phyloP scores from a whole-genome alignment of 2,888 invertebrate genomes.

The Synanthedon vespiformis region DNA sequence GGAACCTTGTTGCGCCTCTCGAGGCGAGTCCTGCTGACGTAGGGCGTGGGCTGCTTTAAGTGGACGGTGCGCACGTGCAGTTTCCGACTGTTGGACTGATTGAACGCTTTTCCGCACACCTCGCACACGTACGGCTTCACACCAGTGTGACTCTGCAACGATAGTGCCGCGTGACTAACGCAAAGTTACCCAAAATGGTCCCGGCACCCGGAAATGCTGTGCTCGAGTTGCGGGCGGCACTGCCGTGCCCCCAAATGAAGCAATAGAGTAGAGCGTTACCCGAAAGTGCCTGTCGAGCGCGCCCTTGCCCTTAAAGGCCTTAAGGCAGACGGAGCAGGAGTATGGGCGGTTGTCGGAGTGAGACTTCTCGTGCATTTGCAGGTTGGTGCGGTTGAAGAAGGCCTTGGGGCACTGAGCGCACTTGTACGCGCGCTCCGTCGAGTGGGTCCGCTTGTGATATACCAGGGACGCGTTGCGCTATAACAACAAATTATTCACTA shows the following conservation, averaged over 20 bases:
- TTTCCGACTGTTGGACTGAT: conserved; percentile 43
- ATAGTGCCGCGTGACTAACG: neutral
- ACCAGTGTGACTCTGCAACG: conserved; percentile 32
- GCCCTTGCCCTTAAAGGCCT: conserved; percentile 54
- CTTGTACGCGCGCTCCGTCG: conserved; percentile 35
- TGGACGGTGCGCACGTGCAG: conserved; percentile 42
- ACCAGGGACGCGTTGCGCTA: conserved; percentile 52
- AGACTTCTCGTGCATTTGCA: conserved; percentile 50
- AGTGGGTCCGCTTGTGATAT: conserved; percentile 56
- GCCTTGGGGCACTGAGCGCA: conserved; percentile 46
- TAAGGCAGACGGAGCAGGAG: conserved; percentile 41
- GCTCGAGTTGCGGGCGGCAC: too few relatives aligned
- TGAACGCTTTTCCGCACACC: conserved; percentile 46
- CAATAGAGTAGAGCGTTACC: conserved; percentile 15
- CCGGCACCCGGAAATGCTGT: too few relatives aligned
- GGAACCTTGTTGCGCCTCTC: conserved; percentile 15
- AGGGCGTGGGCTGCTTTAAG: conserved; percentile 34
- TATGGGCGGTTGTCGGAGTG: conserved; percentile 49
- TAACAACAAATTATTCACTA: neutral
- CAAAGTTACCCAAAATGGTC: too few relatives aligned
- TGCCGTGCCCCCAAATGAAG: too few relatives aligned
- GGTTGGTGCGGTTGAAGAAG: conserved; percentile 51
- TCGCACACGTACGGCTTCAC: conserved; percentile 51
- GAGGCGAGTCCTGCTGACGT: conserved; percentile 24
- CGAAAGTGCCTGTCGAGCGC: conserved; percentile 47